Percentiles rank a stretch among this genome's conserved stretches.
These are phyloP conservation scores for Cyclargus thomasi DNA, from an alignment of 1,140 invertebrate genomes.

Conservation along the genomic window DNA sequence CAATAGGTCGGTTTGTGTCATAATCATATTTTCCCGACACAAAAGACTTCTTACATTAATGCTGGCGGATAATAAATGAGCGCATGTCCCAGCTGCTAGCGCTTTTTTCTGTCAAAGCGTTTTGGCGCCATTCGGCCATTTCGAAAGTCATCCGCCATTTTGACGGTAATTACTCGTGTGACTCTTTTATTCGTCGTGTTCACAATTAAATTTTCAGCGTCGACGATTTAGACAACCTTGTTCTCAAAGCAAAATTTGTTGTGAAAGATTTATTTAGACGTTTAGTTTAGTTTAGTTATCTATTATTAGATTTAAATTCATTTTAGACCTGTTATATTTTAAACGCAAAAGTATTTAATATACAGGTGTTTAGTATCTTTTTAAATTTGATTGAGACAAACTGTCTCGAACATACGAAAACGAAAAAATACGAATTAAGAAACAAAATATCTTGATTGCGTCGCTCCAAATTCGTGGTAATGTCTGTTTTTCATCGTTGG, in stretches of 20 bases:
- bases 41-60: slow-evolving; percentile 65
- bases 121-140: slow-evolving; percentile 29
- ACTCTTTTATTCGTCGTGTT: slow-evolving; percentile 11
- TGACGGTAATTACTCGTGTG: slow-evolving; percentile 25
- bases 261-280: neutral
- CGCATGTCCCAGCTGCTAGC: slow-evolving; percentile 34
- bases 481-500: too few species aligned
- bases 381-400: too few species aligned
- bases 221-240: neutral
- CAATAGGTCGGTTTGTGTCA: slow-evolving; percentile 57
- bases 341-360: too few species aligned
- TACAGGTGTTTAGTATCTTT: too few species aligned
- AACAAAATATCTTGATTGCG: too few species aligned
- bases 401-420: too few species aligned
- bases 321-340: too few species aligned
- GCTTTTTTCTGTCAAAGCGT: slow-evolving; percentile 24
- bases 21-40: slow-evolving; percentile 66
- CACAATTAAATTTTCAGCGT: slow-evolving; percentile 2
- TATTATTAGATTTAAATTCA: too few species aligned
- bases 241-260: neutral
- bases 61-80: slow-evolving; percentile 54
- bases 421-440: too few species aligned
- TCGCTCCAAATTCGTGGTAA: too few species aligned
- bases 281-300: too few species aligned
- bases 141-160: slow-evolving; percentile 30